Evolutionary conservation across 2,113 vertebrate species (phyloP), one percentile per base, ranked within the genome.

Genomic region (Fregata magnificens): DNA sequence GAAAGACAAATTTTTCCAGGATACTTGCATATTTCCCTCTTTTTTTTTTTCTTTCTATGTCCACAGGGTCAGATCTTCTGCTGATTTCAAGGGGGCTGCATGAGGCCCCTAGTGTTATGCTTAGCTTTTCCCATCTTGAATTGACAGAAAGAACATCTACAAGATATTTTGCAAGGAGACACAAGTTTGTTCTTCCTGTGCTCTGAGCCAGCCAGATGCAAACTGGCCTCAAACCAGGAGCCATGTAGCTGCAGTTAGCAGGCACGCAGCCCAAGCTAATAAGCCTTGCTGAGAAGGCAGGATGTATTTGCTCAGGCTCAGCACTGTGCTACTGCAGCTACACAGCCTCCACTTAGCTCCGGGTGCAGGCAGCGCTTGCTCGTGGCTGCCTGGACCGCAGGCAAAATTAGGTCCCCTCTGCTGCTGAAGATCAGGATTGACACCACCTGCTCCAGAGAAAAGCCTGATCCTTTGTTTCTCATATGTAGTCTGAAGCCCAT

Each of bases 401-500:
- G 79, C 2, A 90, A 56, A 78, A 29, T 3, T 20, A 66, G 36
- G 7, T 42, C 8, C 67, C 25, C 36, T 49, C 15, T 9, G 29
- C 18, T 42, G 7, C 1, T 38, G 20, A 25, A 77, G 40, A 42
- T 4, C 11, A 61, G 32, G 14, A 19, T 3, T 13, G 16, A 36
- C n/a, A 29, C 6, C 28, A 42, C 34, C 32, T n/a, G 32, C n/a
- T 7, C 18, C 6, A 53, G 11, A 66, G 34, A 34, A 4, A 28
- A 65, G 5, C 12, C 45, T 24, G 6, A 55, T 32, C 17, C 34
- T 62, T 77, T 31, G 14, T 32, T 38, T 55, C 4, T 2, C 31
- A 5, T 0, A 3, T 1, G 10, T 5, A 38, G 4, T 2, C 5
- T 40, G 45, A 79, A 79, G 28, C 19, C 29, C 4, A 5, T 7